These are phyloP conservation scores for Tromatobia lineatoria DNA, from an alignment of 2,888 invertebrate genomes.

Conservation along the genomic window DNA sequence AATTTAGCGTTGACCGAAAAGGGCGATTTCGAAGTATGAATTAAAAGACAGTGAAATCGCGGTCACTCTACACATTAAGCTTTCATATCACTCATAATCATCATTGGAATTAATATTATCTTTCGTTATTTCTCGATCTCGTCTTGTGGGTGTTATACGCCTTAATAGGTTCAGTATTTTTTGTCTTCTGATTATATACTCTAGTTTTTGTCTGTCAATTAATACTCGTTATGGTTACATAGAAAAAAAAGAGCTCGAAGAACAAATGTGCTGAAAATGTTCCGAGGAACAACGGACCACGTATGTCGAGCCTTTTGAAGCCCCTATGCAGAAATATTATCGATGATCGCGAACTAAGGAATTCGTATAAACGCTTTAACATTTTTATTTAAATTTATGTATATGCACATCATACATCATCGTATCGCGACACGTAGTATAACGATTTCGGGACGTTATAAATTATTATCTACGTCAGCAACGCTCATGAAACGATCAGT, in stretches of 20 bases:
- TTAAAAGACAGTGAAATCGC: background rate
- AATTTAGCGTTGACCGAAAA: constrained; percentile 13
- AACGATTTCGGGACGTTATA: constrained; percentile 24
- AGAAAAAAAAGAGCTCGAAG: constrained; percentile 2
- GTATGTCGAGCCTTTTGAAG: constrained; percentile 12
- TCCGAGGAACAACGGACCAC: background rate
- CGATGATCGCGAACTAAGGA: background rate
- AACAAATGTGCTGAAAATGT: constrained; percentile 10
- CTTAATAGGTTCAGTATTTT: constrained; percentile 34
- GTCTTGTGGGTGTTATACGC: constrained; percentile 17
- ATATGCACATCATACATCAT: constrained; percentile 8
- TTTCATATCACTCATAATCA: constrained; percentile 31
- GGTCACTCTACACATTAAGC: constrained; percentile 33
- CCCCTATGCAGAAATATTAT: constrained; percentile 23
- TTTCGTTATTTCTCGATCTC: constrained; percentile 43
- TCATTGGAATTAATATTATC: constrained; percentile 19
- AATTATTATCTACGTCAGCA: constrained; percentile 23
- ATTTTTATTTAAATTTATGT: constrained; percentile 47
- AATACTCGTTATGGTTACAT: constrained; percentile 40
- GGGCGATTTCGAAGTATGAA: background rate
- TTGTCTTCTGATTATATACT: constrained; percentile 15
- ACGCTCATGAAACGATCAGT: constrained; percentile 34
- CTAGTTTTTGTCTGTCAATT: constrained; percentile 31
- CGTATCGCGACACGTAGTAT: constrained; percentile 29
- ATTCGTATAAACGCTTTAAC: constrained; percentile 13